Conservation (phyloP, 2,888 invertebrate genomes). For the Drosophila meridionalis region DNA sequence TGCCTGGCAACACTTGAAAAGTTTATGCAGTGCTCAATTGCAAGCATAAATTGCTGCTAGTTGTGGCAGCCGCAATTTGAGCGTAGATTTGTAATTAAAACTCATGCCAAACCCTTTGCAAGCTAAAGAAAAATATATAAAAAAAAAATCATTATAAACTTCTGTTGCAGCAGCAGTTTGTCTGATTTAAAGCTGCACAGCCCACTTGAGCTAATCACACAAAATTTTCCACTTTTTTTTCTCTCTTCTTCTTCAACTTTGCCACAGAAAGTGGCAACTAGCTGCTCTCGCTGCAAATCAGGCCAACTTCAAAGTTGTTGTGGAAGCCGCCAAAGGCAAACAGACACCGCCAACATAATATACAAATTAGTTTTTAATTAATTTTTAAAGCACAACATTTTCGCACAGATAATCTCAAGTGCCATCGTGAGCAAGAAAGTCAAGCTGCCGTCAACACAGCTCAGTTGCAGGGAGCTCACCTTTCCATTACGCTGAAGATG, state of each 20-base stretch:
- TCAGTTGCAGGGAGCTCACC: neutral
- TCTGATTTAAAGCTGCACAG: constrained; percentile 46
- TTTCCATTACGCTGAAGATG: neutral
- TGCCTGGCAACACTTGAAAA: constrained; percentile 70
- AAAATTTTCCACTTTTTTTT: constrained; percentile 14
- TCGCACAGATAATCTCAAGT: constrained; percentile 8
- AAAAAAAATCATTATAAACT: constrained; percentile 52
- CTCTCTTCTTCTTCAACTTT: constrained; percentile 20
- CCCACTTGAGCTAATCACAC: constrained; percentile 56
- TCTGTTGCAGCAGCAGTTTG: constrained; percentile 35
- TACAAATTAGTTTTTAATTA: constrained; percentile 63
- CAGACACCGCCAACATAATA: constrained; percentile 42
- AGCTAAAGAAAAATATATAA: constrained; percentile 3
- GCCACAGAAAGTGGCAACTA: constrained; percentile 40
- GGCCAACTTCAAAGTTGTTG: constrained; percentile 37
- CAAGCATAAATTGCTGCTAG: constrained; percentile 75
- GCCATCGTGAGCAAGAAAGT: constrained; percentile 6
- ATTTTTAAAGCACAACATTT: constrained; percentile 41
- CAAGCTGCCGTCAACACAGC: constrained; percentile 12
- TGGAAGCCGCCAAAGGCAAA: constrained; percentile 21
- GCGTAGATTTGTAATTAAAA: constrained; percentile 67
- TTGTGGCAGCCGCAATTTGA: constrained; percentile 50
- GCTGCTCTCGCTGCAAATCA: constrained; percentile 26
- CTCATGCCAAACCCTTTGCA: constrained; percentile 19
- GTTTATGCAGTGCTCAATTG: constrained; percentile 69